phyloP scores from a whole-genome alignment of 2,113 vertebrate species.

The Eonycteris spelaea region DNA sequence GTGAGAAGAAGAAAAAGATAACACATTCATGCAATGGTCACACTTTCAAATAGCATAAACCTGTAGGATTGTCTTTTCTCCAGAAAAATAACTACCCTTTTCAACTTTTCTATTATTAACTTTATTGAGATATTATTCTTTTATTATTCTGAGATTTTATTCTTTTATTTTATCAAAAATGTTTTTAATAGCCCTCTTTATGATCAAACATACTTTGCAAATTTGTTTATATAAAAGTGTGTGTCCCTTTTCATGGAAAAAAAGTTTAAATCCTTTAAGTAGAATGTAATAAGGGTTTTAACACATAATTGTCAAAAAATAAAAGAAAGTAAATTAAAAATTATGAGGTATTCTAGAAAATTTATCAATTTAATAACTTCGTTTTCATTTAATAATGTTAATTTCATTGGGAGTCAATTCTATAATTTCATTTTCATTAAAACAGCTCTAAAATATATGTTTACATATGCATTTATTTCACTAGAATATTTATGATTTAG shows the following conservation, averaged over 20 bases:
- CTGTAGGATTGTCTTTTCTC: background rate
- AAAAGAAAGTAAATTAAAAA: background rate
- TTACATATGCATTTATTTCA: background rate
- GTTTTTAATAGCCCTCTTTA: background rate
- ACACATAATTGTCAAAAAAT: background rate
- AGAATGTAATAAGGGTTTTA: background rate
- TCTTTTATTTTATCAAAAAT: background rate
- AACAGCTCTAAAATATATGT: background rate
- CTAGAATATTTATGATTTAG: background rate
- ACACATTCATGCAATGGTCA: background rate
- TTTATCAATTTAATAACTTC: background rate
- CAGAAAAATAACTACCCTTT: background rate
- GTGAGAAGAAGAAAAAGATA: background rate
- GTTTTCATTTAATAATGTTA: background rate
- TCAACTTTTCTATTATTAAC: background rate
- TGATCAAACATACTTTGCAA: background rate
- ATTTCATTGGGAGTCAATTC: background rate
- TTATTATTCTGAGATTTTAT: background rate
- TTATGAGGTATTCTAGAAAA: background rate
- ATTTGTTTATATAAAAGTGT: background rate
- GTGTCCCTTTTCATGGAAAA: background rate
- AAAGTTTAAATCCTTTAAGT: background rate
- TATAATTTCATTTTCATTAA: background rate
- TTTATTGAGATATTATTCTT: background rate
- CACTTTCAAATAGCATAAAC: background rate